A percentile compares a stretch with the other conserved stretches of the same genome.
Conservation (phyloP, 2,888 invertebrate species). For the Aphrophora alni region DNA sequence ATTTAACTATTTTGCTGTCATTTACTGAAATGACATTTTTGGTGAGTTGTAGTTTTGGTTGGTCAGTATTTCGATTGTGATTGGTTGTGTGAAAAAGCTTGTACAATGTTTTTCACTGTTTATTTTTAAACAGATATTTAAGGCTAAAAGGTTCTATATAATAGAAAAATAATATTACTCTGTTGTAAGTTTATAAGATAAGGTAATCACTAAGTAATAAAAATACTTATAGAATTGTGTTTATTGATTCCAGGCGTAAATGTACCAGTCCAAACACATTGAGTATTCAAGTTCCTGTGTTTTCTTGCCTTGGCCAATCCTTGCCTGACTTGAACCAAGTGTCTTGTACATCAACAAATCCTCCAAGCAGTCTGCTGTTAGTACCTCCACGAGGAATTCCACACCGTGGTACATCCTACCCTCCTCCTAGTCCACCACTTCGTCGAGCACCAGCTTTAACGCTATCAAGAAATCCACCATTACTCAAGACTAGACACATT, state of each 20-base stretch:
- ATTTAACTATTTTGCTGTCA: too few species aligned
- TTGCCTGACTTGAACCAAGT: conserved; percentile 72
- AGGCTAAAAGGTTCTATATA: too few species aligned
- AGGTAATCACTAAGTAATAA: too few species aligned
- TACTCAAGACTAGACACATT: conserved; percentile 80
- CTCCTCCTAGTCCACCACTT: conserved; percentile 75
- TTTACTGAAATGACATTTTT: too few species aligned
- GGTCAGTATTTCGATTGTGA: too few species aligned
- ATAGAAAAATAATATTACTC: too few species aligned
- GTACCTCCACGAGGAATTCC: conserved; percentile 59
- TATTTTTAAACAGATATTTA: too few species aligned
- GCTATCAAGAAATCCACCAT: conserved; percentile 76
- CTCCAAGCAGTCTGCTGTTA: conserved; percentile 56
- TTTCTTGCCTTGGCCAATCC: conserved; percentile 75
- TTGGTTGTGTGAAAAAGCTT: too few species aligned
- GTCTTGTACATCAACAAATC: conserved; percentile 62
- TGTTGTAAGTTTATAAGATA: too few species aligned
- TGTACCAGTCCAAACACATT: conserved; percentile 73
- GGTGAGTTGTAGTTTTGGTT: too few species aligned
- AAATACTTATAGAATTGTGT: too few species aligned
- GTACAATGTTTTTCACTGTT: too few species aligned
- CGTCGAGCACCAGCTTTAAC: conserved; percentile 68
- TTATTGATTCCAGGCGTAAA: conserved; percentile 55
- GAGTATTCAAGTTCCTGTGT: conserved; percentile 71
- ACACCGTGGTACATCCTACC: conserved; percentile 74